Evolutionary conservation across 2,888 invertebrate genomes (phyloP), one percentile per base, ranked within the genome.

Genomic region (Germaria angustata): DNA sequence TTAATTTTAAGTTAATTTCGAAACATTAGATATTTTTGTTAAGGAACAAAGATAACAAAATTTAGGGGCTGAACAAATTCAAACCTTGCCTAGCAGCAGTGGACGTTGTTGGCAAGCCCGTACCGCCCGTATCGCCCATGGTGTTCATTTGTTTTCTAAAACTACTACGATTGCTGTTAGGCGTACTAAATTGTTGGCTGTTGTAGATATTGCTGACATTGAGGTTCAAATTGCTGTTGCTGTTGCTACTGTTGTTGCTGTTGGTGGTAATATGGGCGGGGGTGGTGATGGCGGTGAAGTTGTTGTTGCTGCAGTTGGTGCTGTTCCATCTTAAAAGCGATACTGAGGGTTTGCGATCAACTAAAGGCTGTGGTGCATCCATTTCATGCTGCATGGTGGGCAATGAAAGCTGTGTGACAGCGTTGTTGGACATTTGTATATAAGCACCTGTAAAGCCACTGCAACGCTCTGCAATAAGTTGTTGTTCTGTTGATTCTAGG

Each of bases 391-490:
- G 91, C 85, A 91, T 92, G 84, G 92, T 92, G 87, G 94, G 92
- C 87, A 90, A 88, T 86, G 92, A 91, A 88, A 90, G 90, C 89
- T 80, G 65, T 69, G 90, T 88, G 81, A 91, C 91, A 39, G 82
- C 73, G 79, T 86, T 88, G 87, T 86, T 88, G 85, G 85, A 84
- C 51, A 84, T 80, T 79, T 87, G 88, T 81, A 87, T 87, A 85
- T 86, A 85, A 80, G 89, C 87, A 87, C 93, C 93, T 87, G 94
- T 92, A 89, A 90, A 87, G 87, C 95, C 95, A 88, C 95, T 95
- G 92, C 95, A 95, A 93, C 94, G 93, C 92, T 95, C 95, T 95
- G 93, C 80, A 92, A 92, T 88, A 86, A 94, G 93, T 92, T 95
- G 41, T 95, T 95, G 93, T 80, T 92, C 92, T 87, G 86, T 85